phyloP scores from a whole-genome alignment of 2,113 vertebrate species.

The Notarius quadriscutis region DNA sequence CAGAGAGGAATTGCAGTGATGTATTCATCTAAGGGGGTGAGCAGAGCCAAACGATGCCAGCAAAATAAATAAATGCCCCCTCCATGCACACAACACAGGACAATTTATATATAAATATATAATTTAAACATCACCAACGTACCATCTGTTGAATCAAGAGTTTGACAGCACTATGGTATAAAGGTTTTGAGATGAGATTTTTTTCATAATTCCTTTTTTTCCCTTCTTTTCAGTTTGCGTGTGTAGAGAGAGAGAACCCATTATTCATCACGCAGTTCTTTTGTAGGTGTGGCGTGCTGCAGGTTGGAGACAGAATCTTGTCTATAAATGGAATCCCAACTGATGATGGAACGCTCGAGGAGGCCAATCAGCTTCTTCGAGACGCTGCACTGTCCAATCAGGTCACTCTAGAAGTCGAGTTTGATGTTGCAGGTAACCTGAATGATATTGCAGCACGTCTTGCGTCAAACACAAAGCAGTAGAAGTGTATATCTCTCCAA shows the following conservation, averaged over 20 bases:
- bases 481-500: no score
- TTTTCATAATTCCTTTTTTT: no score
- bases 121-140: background rate
- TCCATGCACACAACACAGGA: background rate
- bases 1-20: background rate
- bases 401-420: slow-evolving; percentile 89
- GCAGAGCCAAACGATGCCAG: background rate
- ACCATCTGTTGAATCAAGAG: background rate
- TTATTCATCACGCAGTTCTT: background rate
- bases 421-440: slow-evolving; percentile 86
- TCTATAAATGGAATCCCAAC: slow-evolving; percentile 91
- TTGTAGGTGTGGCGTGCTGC: slow-evolving; percentile 88
- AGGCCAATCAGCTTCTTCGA: slow-evolving; percentile 93
- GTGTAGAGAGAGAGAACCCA: no score
- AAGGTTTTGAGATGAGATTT: background rate
- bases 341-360: slow-evolving; percentile 93
- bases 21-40: background rate
- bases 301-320: slow-evolving; percentile 90
- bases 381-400: slow-evolving; percentile 89
- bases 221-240: no score
- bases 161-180: no score
- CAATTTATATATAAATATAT: background rate
- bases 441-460: background rate
- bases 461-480: background rate
- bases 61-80: background rate